These are phyloP conservation scores for Hirundo rustica DNA, from an alignment of 2,797 vertebrate genomes.

Conservation along the genomic window DNA sequence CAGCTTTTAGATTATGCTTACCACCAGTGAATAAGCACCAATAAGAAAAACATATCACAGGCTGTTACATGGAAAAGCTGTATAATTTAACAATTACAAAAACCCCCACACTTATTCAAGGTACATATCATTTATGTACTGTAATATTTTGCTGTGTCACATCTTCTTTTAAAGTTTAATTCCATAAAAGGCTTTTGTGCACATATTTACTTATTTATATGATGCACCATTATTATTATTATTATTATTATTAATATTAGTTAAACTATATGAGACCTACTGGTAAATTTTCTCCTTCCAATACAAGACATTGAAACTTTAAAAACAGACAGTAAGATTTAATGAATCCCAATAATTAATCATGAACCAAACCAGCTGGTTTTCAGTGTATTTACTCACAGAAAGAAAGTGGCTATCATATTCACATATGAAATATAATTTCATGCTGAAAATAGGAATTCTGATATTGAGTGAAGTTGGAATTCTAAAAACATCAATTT, in stretches of 20 bases:
- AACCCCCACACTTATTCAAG: rapidly evolving
- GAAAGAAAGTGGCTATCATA: neutral
- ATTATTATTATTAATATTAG: neutral
- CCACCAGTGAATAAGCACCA: too few species aligned
- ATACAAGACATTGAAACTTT: neutral
- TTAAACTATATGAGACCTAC: neutral
- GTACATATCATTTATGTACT: neutral
- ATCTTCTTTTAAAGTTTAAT: neutral
- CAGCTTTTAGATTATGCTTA: neutral
- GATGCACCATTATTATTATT: neutral
- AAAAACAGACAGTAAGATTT: neutral
- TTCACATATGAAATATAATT: neutral
- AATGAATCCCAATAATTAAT: neutral
- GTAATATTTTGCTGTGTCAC: neutral
- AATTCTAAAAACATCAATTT: neutral
- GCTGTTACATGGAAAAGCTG: neutral
- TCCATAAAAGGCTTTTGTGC: neutral
- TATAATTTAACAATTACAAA: neutral
- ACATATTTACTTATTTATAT: neutral
- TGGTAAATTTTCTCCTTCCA: neutral
- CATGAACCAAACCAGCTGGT: neutral
- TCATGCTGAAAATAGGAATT: neutral
- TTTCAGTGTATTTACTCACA: neutral
- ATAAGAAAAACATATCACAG: neutral
- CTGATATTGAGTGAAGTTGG: neutral